Evolutionary conservation across 2,888 invertebrate species (phyloP).

Genomic region (Leucania comma): DNA sequence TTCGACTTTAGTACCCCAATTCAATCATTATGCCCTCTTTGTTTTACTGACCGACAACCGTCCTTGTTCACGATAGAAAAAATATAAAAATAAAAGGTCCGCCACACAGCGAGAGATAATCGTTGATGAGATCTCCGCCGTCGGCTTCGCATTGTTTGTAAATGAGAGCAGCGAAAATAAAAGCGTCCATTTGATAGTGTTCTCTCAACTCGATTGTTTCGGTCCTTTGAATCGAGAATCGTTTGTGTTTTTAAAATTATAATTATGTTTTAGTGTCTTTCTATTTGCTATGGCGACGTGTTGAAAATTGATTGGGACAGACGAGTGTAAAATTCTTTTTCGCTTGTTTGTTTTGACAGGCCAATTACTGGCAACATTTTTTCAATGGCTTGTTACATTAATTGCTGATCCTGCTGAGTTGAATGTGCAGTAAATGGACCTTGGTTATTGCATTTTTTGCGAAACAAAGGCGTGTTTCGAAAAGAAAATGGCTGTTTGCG

Average conservation of each 20-base stretch:
- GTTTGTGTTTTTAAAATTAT: constrained; percentile 69
- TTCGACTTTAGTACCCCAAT: constrained; percentile 71
- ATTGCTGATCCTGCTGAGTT: constrained; percentile 26
- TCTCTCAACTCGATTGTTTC: constrained; percentile 73
- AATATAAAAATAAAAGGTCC: constrained; percentile 64
- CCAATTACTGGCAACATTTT: constrained; percentile 50
- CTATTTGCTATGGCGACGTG: constrained; percentile 60
- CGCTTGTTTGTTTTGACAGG: constrained; percentile 45
- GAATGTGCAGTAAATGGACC: constrained; percentile 22
- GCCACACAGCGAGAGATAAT: constrained; percentile 78
- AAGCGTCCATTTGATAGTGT: constrained; percentile 76
- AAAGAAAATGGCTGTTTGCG: background rate
- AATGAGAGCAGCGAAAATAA: constrained; percentile 82
- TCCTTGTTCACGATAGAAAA: constrained; percentile 66
- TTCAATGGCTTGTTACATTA: constrained; percentile 32
- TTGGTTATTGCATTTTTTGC: constrained; percentile 15
- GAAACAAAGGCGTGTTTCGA: background rate
- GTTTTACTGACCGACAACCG: constrained; percentile 74
- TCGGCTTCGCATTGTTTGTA: constrained; percentile 86
- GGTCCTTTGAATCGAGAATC: constrained; percentile 69
- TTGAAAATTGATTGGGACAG: constrained; percentile 39
- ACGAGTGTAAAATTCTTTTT: constrained; percentile 33
- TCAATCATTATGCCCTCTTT: constrained; percentile 77
- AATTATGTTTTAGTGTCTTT: constrained; percentile 66
- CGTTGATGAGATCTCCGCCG: constrained; percentile 82